phyloP scores from a whole-genome alignment of 2,113 vertebrate species.

The Trematomus loennbergii region DNA sequence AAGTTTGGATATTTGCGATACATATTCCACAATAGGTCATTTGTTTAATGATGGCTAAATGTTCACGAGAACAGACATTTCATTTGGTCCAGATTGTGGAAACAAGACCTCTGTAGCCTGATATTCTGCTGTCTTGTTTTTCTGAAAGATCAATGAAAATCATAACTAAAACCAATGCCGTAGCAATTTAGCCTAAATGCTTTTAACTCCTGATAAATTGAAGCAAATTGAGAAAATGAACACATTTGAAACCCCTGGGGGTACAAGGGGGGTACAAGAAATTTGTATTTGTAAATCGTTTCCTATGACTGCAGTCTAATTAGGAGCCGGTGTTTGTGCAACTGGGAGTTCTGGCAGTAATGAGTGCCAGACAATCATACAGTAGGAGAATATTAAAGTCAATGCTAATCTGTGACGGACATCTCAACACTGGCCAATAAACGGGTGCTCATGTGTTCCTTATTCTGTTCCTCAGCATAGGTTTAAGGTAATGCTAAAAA shows the following conservation, averaged over 20 bases:
- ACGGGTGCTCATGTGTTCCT: not conserved
- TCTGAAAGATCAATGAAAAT: not conserved
- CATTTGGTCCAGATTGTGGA: not conserved
- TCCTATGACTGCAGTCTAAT: constrained; percentile 35
- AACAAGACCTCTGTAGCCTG: not conserved
- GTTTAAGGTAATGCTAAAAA: constrained; percentile 24
- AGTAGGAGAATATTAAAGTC: constrained; percentile 18
- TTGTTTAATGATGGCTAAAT: not conserved
- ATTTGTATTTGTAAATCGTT: constrained; percentile 36
- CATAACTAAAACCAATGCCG: not conserved
- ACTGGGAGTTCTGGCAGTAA: constrained; percentile 21
- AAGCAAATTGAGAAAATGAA: constrained; percentile 13
- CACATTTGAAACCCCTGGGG: constrained; percentile 13
- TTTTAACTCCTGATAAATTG: constrained; percentile 21
- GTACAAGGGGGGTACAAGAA: not conserved
- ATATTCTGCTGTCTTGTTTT: not conserved
- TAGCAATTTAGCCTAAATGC: constrained; percentile 35
- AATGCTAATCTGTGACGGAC: constrained; percentile 31
- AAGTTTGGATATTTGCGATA: too few relatives aligned
- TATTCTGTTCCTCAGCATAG: constrained; percentile 10
- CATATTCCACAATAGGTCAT: not conserved
- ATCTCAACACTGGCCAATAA: constrained; percentile 1
- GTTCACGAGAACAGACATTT: not conserved
- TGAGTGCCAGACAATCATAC: not conserved
- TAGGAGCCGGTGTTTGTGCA: constrained; percentile 34